Percentiles rank a stretch among this genome's conserved stretches.
These are phyloP conservation scores for Drosophila trapezifrons DNA, from an alignment of 1,140 invertebrate species.

Conservation along the genomic window DNA sequence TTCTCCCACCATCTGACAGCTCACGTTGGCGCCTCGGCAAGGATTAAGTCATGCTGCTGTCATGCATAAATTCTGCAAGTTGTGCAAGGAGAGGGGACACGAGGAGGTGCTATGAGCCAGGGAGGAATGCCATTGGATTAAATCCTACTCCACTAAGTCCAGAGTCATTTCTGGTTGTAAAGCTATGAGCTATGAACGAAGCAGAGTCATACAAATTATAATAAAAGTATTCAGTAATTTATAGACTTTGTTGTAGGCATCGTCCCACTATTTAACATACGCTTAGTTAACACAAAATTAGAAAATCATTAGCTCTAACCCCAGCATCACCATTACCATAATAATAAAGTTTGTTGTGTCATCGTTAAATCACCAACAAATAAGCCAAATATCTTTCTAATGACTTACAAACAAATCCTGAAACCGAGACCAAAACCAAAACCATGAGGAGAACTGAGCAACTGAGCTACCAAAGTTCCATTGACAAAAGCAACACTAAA, in stretches of 20 bases:
- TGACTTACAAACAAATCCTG: constrained; percentile 63
- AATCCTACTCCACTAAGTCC: neutral
- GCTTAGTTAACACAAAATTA: constrained; percentile 11
- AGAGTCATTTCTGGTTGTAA: constrained; percentile 2
- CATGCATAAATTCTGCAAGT: constrained; percentile 77
- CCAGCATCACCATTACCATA: constrained; percentile 10
- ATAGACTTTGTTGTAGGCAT: no score
- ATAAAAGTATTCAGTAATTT: neutral
- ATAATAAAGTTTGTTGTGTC: constrained; percentile 47
- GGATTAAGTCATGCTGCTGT: constrained; percentile 70
- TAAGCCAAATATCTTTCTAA: constrained; percentile 50
- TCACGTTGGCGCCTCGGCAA: constrained; percentile 60
- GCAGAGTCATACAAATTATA: no score
- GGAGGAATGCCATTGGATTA: neutral
- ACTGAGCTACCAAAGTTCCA: constrained; percentile 23
- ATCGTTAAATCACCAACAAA: constrained; percentile 30
- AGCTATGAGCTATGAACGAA: neutral
- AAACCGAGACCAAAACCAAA: constrained; percentile 28
- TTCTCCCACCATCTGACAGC: constrained; percentile 51
- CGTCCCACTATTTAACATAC: neutral
- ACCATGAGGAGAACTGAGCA: constrained; percentile 26
- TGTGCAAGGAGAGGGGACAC: constrained; percentile 33
- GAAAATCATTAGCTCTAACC: constrained; percentile 34
- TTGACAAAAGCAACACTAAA: constrained; percentile 27
- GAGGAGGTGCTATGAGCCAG: neutral